A percentile compares a stretch with the other conserved stretches of the same genome.
These are phyloP conservation scores for Entomobrya proxima DNA, from an alignment of 2,888 invertebrate genomes.

Conservation along the genomic window DNA sequence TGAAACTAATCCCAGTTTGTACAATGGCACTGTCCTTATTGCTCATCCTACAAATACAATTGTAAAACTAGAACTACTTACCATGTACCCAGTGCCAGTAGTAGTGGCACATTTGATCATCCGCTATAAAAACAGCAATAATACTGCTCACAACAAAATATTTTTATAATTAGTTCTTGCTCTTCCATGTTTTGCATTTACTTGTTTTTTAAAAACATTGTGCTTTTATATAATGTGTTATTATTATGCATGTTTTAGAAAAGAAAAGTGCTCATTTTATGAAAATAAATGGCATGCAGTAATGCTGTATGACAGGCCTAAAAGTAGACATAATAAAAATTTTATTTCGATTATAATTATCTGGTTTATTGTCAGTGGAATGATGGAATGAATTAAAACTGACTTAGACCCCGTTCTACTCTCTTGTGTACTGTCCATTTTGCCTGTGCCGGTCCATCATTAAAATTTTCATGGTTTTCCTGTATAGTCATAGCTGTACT, in stretches of 20 bases:
- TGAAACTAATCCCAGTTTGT: constrained; percentile 58
- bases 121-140: background rate
- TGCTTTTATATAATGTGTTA: constrained; percentile 34
- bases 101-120: background rate
- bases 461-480: constrained; percentile 58
- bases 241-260: constrained; percentile 27
- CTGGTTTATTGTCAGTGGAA: constrained; percentile 28
- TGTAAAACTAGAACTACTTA: background rate
- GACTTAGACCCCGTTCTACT: background rate
- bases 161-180: constrained; percentile 50
- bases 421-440: constrained; percentile 6
- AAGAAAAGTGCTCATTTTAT: constrained; percentile 28
- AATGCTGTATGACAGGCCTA: constrained; percentile 16
- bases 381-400: constrained; percentile 31
- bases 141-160: background rate
- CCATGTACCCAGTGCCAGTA: background rate
- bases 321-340: constrained; percentile 52
- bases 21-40: constrained; percentile 18
- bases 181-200: constrained; percentile 10
- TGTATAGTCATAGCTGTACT: background rate
- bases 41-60: constrained; percentile 41
- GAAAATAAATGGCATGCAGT: constrained; percentile 42
- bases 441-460: constrained; percentile 67
- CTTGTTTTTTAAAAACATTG: background rate
- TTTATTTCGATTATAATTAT: constrained; percentile 62